These are phyloP conservation scores for Lamellibrachia satsuma DNA, from an alignment of 2,888 invertebrate species.

Conservation along the genomic window DNA sequence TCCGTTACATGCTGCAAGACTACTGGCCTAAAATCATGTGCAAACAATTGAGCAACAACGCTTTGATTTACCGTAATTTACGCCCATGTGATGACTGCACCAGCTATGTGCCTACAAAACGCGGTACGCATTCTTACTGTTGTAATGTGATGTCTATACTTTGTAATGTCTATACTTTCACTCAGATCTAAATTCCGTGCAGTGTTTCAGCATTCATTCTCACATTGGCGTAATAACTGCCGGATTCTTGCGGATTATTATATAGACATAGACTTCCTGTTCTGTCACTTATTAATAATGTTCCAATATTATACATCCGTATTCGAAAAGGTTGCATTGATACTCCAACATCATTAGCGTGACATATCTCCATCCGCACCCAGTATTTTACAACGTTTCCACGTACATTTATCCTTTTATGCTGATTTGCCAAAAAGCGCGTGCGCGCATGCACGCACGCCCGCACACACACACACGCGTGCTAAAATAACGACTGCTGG, in stretches of 20 bases:
- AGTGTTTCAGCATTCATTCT: no score
- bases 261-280: not conserved
- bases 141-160: not conserved
- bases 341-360: not conserved
- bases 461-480: not conserved
- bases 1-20: not conserved
- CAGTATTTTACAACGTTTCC: not conserved
- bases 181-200: no score
- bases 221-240: no score
- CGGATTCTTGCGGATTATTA: no score
- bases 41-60: not conserved
- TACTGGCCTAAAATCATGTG: not conserved
- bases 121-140: not conserved
- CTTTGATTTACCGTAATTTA: not conserved
- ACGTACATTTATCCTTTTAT: not conserved
- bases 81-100: not conserved
- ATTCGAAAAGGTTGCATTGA: not conserved
- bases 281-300: not conserved
- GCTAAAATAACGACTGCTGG: not conserved
- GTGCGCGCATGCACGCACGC: no score
- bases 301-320: not conserved
- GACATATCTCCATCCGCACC: not conserved
- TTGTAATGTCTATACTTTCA: not conserved
- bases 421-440: not conserved
- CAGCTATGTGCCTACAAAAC: not conserved